Percentiles rank a stretch among this genome's conserved stretches.
Evolutionary conservation across 2,113 vertebrate genomes (phyloP).

Genomic region (Phalacrocorax carbo): DNA sequence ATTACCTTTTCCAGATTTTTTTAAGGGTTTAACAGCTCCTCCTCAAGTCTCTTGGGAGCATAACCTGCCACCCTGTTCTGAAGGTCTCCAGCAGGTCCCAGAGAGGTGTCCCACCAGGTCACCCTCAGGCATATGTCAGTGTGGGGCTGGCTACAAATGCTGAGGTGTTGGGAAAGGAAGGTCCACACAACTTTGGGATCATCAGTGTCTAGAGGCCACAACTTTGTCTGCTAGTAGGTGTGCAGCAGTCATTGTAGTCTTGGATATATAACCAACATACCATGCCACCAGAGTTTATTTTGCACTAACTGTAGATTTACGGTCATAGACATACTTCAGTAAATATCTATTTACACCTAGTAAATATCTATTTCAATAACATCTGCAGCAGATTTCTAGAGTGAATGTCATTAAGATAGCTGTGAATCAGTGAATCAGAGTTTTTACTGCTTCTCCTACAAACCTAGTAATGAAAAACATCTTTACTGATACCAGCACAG

Average conservation of each 20-base stretch:
- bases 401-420: not conserved
- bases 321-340: not conserved
- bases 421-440: not conserved
- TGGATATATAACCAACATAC: not conserved
- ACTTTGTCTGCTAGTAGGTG: not conserved
- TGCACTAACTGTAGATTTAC: not conserved
- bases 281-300: not conserved
- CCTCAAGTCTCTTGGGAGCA: not conserved
- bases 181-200: not conserved
- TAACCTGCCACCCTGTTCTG: not conserved
- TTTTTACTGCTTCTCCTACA: not conserved
- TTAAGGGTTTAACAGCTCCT: not conserved
- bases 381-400: not conserved
- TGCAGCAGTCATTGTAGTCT: not conserved
- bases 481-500: not conserved
- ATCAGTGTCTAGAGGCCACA: not conserved
- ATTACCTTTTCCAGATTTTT: not conserved
- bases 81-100: not conserved
- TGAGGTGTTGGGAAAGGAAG: not conserved
- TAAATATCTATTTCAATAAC: not conserved
- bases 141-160: not conserved
- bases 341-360: not conserved
- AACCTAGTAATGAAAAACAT: not conserved
- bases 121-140: fast-evolving
- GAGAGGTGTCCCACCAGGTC: no score